phyloP scores from a whole-genome alignment of 2,113 vertebrate species.

The Forbesichthys agassizii region DNA sequence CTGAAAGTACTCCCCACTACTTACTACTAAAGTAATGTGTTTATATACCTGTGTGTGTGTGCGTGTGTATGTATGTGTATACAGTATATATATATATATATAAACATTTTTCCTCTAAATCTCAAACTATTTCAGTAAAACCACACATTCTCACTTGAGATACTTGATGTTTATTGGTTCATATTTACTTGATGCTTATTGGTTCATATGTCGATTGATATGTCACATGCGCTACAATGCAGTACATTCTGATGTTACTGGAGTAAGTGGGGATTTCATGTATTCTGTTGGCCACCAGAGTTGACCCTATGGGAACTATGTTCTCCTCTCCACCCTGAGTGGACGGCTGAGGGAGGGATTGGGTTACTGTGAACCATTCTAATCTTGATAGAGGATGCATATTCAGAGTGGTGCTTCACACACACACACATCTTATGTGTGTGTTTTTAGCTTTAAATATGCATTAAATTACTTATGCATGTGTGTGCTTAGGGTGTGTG shows the following conservation, averaged over 20 bases:
- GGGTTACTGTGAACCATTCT: constrained; percentile 21
- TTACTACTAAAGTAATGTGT: too few relatives aligned
- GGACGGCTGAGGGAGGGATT: constrained; percentile 21
- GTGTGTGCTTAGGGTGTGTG: neutral
- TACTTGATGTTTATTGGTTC: neutral
- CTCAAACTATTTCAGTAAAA: too few relatives aligned
- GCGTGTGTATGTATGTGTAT: too few relatives aligned
- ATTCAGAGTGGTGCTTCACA: constrained; percentile 23
- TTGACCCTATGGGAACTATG: constrained; percentile 9
- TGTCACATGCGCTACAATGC: constrained; percentile 5
- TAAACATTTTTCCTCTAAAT: too few relatives aligned
- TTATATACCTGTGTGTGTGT: too few relatives aligned
- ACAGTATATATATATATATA: too few relatives aligned
- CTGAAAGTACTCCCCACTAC: too few relatives aligned
- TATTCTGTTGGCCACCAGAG: constrained; percentile 38
- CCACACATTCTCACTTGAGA: neutral
- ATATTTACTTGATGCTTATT: neutral
- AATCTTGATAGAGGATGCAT: constrained; percentile 16
- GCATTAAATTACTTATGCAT: neutral
- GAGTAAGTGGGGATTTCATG: constrained; percentile 34
- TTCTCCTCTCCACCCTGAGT: neutral
- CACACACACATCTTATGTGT: neutral
- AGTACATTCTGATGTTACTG: constrained; percentile 40
- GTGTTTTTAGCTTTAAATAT: neutral
- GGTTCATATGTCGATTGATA: neutral